These are phyloP conservation scores for Sebastiscus tertius DNA, from an alignment of 2,797 vertebrate species.

Conservation along the genomic window DNA sequence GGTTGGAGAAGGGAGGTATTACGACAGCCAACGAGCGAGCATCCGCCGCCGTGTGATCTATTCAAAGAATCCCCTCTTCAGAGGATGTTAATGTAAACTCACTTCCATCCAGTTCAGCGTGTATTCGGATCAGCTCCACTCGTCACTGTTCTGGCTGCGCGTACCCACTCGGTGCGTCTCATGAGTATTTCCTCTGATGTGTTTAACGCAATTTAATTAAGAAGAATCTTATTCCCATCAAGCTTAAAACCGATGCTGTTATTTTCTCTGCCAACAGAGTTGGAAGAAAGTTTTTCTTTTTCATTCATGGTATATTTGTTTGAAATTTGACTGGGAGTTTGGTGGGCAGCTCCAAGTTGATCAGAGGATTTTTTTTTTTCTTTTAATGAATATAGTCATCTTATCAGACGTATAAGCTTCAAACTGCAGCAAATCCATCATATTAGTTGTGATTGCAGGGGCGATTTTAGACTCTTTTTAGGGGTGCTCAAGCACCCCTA, in stretches of 20 bases:
- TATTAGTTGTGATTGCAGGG: background rate
- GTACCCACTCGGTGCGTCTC: background rate
- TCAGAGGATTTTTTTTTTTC: background rate
- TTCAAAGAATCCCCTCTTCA: slow-evolving; percentile 38
- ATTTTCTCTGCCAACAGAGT: slow-evolving; percentile 24
- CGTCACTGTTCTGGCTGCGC: slow-evolving; percentile 7
- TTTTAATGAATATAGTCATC: background rate
- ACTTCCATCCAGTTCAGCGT: slow-evolving; percentile 1
- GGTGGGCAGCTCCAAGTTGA: background rate
- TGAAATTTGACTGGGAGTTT: background rate
- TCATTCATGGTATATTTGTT: background rate
- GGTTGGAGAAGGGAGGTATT: slow-evolving; percentile 5
- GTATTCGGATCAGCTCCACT: background rate
- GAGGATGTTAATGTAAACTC: slow-evolving; percentile 41
- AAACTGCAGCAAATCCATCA: background rate
- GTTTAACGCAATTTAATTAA: slow-evolving; percentile 48
- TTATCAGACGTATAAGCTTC: background rate
- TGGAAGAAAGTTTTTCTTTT: slow-evolving; percentile 2
- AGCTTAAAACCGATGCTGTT: slow-evolving; percentile 13
- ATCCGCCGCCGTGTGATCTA: slow-evolving; percentile 19
- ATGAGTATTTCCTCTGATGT: slow-evolving; percentile 15
- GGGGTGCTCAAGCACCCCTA: no score
- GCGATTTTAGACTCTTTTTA: no score
- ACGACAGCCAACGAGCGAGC: slow-evolving; percentile 8
- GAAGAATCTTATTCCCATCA: slow-evolving; percentile 10